These are phyloP conservation scores for Vulpes lagopus DNA, from an alignment of 2,113 vertebrate species.

Conservation along the genomic window DNA sequence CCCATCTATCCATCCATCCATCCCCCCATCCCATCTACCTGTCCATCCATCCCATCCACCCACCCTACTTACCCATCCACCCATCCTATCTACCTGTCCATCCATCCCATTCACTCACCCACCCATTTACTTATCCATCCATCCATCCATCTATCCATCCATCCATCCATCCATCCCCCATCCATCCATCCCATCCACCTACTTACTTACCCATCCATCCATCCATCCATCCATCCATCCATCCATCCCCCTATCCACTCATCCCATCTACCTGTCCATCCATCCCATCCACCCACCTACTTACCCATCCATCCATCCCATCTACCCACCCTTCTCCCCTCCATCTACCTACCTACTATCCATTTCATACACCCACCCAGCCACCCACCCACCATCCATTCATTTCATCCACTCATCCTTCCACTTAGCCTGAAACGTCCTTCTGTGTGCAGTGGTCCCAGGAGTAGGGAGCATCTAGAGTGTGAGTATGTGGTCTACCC, in stretches of 20 bases:
- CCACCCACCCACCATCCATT: not conserved
- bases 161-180: not conserved
- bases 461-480: not conserved
- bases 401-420: not conserved
- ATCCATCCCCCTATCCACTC: rapidly evolving
- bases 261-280: too few species aligned
- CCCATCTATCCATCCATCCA: too few species aligned
- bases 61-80: too few species aligned
- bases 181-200: not conserved
- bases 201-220: rapidly evolving
- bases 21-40: too few species aligned
- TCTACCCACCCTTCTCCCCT: not conserved
- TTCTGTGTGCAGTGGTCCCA: not conserved
- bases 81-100: too few species aligned
- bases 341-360: not conserved
- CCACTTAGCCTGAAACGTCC: not conserved
- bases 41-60: too few species aligned
- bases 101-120: rapidly evolving
- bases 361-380: not conserved
- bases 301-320: rapidly evolving
- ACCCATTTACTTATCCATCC: rapidly evolving
- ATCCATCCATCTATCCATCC: too few species aligned
- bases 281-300: not conserved
- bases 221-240: rapidly evolving
- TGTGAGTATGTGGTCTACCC: not conserved